Conservation (phyloP, 2,797 vertebrate genomes). For the Lithobates pipiens region DNA sequence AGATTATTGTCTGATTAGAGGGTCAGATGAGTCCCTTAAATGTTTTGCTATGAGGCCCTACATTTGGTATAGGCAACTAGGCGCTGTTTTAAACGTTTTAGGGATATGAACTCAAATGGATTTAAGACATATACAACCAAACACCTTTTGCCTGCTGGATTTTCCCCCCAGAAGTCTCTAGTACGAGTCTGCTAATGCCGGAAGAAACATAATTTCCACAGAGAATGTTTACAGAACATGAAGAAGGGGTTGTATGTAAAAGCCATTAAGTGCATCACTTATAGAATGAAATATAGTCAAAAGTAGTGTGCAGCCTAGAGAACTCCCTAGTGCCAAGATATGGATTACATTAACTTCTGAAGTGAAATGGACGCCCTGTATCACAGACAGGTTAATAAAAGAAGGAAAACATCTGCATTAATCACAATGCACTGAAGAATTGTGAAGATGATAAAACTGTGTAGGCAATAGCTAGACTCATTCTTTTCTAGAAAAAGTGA, state of each 20-base stretch:
- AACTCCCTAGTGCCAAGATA: constrained; percentile 43
- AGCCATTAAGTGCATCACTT: constrained; percentile 39
- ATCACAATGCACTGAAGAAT: constrained; percentile 37
- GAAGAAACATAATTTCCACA: constrained; percentile 21
- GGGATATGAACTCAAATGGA: background rate
- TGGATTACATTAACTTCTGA: constrained; percentile 55
- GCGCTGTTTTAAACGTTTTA: too few species aligned
- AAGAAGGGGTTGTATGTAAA: constrained; percentile 39
- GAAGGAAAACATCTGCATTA: constrained; percentile 41
- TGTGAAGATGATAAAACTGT: constrained; percentile 33
- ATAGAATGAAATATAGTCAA: constrained; percentile 13
- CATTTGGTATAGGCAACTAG: background rate
- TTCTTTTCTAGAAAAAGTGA: constrained; percentile 4
- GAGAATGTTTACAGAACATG: constrained; percentile 25
- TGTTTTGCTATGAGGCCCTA: background rate
- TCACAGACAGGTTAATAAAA: constrained; percentile 45
- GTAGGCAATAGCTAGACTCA: constrained; percentile 16
- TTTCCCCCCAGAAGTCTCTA: constrained; percentile 8
- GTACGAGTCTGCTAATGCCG: constrained; percentile 2
- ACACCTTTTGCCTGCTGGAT: constrained; percentile 23
- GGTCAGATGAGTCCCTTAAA: background rate
- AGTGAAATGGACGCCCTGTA: constrained; percentile 30
- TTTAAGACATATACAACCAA: constrained; percentile 2
- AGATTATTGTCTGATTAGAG: background rate
- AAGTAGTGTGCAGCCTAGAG: constrained; percentile 13